A percentile compares a stretch with the other conserved stretches of the same genome.
These are phyloP conservation scores for Noctua janthe DNA, from an alignment of 2,888 invertebrate genomes.

Conservation along the genomic window DNA sequence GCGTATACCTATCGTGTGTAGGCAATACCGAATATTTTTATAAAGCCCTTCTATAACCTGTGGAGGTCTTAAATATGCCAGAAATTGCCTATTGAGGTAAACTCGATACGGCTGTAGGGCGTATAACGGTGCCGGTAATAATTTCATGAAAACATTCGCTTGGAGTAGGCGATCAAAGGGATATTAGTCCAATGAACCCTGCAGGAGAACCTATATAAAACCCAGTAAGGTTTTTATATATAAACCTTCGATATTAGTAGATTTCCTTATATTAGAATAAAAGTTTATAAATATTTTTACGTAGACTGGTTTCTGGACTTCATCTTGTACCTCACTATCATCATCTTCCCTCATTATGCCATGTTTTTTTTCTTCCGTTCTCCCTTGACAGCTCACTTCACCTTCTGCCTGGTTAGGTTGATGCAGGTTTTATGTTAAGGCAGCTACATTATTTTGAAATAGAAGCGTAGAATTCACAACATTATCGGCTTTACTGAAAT, in stretches of 20 bases:
- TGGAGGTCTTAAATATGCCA: conserved; percentile 38
- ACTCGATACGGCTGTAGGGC: conserved; percentile 37
- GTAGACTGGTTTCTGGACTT: neutral
- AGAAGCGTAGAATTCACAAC: neutral
- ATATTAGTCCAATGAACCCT: conserved; percentile 68
- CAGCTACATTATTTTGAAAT: neutral
- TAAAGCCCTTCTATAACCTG: conserved; percentile 1
- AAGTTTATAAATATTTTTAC: conserved; percentile 9
- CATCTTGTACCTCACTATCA: neutral
- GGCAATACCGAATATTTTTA: conserved; percentile 30
- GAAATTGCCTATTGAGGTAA: conserved; percentile 63
- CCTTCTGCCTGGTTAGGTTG: neutral
- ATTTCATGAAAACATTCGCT: conserved; percentile 67
- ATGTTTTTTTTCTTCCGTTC: neutral
- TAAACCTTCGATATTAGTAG: conserved; percentile 21
- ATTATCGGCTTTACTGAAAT: conserved; percentile 29
- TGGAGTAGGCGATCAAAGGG: conserved; percentile 70
- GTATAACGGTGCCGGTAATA: conserved; percentile 57
- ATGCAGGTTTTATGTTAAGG: neutral
- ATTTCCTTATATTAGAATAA: conserved; percentile 23
- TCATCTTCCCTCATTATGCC: neutral
- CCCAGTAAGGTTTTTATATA: conserved; percentile 31
- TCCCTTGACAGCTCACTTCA: neutral
- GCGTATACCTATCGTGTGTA: neutral
- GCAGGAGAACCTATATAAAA: neutral